phyloP scores from a whole-genome alignment of 2,888 invertebrate genomes.

The Drosophila barbarae region DNA sequence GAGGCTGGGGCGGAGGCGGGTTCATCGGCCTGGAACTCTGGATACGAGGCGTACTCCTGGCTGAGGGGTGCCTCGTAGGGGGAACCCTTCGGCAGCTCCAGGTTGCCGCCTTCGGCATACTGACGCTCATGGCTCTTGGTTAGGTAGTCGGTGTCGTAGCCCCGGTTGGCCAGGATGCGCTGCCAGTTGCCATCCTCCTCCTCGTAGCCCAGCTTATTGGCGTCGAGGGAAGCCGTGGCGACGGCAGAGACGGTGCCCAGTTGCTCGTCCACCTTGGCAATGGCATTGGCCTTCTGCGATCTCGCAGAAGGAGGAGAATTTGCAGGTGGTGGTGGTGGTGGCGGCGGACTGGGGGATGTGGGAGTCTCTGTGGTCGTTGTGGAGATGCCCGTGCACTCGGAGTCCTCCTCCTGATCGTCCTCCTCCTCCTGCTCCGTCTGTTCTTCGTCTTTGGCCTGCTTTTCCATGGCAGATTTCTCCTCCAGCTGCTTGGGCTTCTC shows the following conservation, averaged over 20 bases:
- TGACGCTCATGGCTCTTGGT: slow-evolving; percentile 56
- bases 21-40: slow-evolving; percentile 17
- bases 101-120: slow-evolving; percentile 45
- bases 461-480: neutral
- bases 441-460: neutral
- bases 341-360: neutral
- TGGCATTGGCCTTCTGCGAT: neutral
- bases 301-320: neutral
- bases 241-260: neutral
- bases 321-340: neutral
- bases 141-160: slow-evolving; percentile 64
- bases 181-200: slow-evolving; percentile 56
- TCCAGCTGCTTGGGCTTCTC: neutral
- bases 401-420: neutral
- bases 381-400: neutral
- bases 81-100: slow-evolving; percentile 35
- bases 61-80: slow-evolving; percentile 40
- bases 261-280: neutral
- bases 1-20: neutral
- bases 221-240: neutral
- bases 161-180: slow-evolving; percentile 59
- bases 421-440: slow-evolving; percentile 4
- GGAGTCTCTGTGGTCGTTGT: slow-evolving; percentile 15
- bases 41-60: slow-evolving; percentile 44
- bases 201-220: slow-evolving; percentile 15